These are phyloP conservation scores for Tarsius wallacei DNA, from an alignment of 2,797 vertebrate species.

Conservation along the genomic window DNA sequence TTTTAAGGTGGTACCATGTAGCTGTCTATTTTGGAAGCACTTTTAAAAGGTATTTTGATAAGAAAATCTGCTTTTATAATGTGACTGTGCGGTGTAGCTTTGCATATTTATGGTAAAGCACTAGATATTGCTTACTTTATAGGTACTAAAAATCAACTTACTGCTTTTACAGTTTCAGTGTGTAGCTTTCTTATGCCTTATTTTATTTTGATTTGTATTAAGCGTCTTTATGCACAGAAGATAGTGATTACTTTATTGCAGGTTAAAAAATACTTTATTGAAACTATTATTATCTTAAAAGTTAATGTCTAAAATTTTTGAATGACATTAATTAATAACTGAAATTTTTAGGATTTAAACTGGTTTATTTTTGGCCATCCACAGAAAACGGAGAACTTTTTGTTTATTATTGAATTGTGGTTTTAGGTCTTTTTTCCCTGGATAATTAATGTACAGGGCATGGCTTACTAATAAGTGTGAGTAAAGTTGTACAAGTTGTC, in stretches of 20 bases:
- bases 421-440: conserved; percentile 62
- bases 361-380: conserved; percentile 65
- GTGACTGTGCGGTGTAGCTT: conserved; percentile 47
- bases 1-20: neutral
- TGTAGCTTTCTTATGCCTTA: conserved; percentile 61
- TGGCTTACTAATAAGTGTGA: conserved; percentile 67
- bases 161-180: conserved; percentile 59
- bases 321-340: conserved; percentile 19
- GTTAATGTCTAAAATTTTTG: conserved; percentile 54
- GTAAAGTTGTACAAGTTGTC: conserved; percentile 72
- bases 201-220: conserved; percentile 57
- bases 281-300: conserved; percentile 61
- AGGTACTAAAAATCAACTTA: conserved; percentile 41
- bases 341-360: conserved; percentile 32
- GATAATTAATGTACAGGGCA: conserved; percentile 44
- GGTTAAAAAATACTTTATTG: conserved; percentile 41
- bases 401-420: conserved; percentile 25
- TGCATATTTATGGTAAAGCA: conserved; percentile 54
- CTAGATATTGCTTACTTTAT: conserved; percentile 45
- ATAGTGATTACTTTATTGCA: conserved; percentile 47
- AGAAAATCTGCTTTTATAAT: conserved; percentile 63
- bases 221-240: conserved; percentile 52
- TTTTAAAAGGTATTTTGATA: conserved; percentile 57
- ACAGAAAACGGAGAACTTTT: conserved; percentile 55
- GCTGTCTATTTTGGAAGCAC: neutral